Conservation (phyloP, 2,888 invertebrate genomes). For the Drosophila neonasuta region DNA sequence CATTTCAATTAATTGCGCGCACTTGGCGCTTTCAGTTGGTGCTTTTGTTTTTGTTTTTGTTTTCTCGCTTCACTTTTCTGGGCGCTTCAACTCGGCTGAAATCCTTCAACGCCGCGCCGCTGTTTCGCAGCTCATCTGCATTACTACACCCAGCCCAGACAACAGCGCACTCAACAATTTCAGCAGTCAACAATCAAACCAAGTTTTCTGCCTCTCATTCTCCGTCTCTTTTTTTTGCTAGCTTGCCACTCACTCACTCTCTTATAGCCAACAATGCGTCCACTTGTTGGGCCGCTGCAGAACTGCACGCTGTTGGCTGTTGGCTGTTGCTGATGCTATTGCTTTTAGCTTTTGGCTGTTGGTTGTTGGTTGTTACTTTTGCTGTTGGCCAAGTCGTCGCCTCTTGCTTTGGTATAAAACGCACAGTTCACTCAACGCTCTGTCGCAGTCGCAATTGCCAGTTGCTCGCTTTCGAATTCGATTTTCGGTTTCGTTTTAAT, state of each 20-base stretch:
- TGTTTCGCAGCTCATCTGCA: constrained; percentile 37
- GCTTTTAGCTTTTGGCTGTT: no score
- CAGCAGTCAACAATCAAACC: constrained; percentile 11
- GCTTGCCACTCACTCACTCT: constrained; percentile 3
- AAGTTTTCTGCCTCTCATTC: constrained; percentile 12
- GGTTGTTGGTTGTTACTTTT: no score
- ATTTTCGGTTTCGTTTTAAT: constrained; percentile 26
- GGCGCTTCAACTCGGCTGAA: constrained; percentile 38
- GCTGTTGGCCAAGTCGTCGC: constrained; percentile 37
- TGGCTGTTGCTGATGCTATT: no score
- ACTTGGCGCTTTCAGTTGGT: constrained; percentile 43
- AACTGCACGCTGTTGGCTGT: constrained; percentile 41
- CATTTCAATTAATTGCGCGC: constrained; percentile 73
- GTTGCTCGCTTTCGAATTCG: constrained; percentile 56
- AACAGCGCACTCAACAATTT: constrained; percentile 4
- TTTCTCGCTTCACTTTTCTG: constrained; percentile 29
- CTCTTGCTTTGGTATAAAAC: constrained; percentile 61
- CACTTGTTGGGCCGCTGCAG: constrained; percentile 54
- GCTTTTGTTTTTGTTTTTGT: constrained; percentile 7
- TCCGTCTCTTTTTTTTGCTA: constrained; percentile 1
- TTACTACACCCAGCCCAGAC: constrained; percentile 6
- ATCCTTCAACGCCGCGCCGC: constrained; percentile 37
- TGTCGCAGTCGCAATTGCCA: constrained; percentile 67
- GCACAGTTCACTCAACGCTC: constrained; percentile 56
- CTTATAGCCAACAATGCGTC: constrained; percentile 49